Evolutionary conservation across 2,888 invertebrate genomes (phyloP).

Genomic region (Cataglyphis altisquamis): DNA sequence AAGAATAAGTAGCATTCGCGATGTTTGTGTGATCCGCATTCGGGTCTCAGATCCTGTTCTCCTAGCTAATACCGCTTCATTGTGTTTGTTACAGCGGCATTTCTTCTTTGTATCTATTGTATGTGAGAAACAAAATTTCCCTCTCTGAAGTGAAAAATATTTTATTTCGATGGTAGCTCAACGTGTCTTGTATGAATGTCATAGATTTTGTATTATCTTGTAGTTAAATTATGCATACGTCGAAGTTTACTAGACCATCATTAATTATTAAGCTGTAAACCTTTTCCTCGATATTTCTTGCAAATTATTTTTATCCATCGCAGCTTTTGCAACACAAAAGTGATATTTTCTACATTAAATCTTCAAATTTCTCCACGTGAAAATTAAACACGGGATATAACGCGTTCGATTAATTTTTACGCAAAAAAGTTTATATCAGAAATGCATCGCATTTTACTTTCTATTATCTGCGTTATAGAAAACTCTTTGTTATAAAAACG

Average conservation of each 20-base stretch:
- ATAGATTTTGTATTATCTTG: neutral
- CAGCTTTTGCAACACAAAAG: neutral
- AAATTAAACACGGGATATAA: conserved; percentile 6
- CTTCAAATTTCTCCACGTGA: neutral
- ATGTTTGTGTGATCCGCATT: conserved; percentile 50
- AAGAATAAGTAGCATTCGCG: conserved; percentile 33
- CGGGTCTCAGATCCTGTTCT: neutral
- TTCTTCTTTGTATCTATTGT: neutral
- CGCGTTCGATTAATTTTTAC: conserved; percentile 35
- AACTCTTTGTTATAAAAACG: conserved; percentile 25
- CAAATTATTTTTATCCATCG: neutral
- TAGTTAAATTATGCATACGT: neutral
- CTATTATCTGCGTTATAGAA: neutral
- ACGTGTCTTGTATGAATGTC: too few relatives aligned
- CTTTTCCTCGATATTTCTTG: neutral
- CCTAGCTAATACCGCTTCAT: neutral
- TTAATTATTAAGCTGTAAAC: neutral
- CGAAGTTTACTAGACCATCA: neutral
- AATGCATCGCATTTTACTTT: conserved; percentile 33
- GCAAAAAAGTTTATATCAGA: conserved; percentile 5
- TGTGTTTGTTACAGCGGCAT: conserved; percentile 1
- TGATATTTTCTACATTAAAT: neutral
- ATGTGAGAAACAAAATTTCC: too few relatives aligned
- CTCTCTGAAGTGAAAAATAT: too few relatives aligned
- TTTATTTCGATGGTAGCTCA: too few relatives aligned